Evolutionary conservation across 2,113 vertebrate species (phyloP).

Genomic region (Zosterops pallidus): DNA sequence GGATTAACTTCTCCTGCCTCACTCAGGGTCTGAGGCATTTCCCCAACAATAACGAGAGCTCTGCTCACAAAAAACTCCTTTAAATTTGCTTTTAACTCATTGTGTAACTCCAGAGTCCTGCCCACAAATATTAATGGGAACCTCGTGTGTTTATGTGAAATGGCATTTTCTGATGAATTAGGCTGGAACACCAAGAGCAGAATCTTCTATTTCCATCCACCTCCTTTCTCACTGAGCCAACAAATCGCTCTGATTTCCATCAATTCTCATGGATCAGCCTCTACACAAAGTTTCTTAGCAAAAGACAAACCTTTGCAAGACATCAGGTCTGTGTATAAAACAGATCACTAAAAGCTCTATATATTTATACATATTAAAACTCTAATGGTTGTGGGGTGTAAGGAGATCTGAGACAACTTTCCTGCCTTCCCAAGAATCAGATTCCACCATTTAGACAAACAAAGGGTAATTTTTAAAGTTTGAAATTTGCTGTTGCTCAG

Average conservation of each 20-base stretch:
- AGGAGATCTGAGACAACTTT: background rate
- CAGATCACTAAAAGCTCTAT: background rate
- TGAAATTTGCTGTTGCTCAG: background rate
- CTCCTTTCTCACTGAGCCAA: background rate
- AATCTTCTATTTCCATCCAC: background rate
- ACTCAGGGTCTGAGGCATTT: background rate
- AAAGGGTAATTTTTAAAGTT: background rate
- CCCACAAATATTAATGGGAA: background rate
- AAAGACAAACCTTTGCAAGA: background rate
- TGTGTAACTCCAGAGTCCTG: background rate
- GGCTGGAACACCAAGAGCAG: background rate
- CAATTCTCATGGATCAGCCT: background rate
- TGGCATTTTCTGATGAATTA: background rate
- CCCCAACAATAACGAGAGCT: background rate
- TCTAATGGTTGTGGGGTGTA: too few relatives aligned
- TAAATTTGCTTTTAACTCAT: background rate
- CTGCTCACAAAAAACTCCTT: background rate
- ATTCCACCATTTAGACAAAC: background rate
- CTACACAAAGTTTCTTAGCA: background rate
- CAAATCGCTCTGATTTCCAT: background rate
- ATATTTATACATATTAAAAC: too few relatives aligned
- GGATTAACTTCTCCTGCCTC: background rate
- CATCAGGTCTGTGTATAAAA: background rate
- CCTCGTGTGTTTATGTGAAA: background rate
- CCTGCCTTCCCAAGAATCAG: background rate